Percentiles rank a stretch among this genome's conserved stretches.
phyloP scores from a whole-genome alignment of 2,797 vertebrate species.

The Aulostomus chinensis region DNA sequence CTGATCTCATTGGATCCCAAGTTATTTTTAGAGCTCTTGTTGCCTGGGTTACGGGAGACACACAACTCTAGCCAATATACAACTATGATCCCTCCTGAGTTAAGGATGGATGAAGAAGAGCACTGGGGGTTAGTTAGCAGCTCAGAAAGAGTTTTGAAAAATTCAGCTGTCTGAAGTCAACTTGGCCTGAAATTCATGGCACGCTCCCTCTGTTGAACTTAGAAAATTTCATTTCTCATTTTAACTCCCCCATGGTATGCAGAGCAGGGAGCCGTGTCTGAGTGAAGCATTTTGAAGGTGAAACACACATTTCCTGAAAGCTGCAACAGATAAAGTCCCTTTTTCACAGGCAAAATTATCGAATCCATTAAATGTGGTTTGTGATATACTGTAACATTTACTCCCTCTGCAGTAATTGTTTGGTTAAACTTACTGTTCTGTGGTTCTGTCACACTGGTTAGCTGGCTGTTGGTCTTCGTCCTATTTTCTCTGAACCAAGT shows the following conservation, averaged over 20 bases:
- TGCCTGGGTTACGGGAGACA: slow-evolving; percentile 81
- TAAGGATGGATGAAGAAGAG: slow-evolving; percentile 61
- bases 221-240: slow-evolving; percentile 27
- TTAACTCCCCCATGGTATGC: background rate
- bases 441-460: too few relatives aligned
- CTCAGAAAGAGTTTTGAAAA: slow-evolving; percentile 30
- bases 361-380: too few relatives aligned
- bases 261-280: background rate
- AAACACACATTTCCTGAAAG: background rate
- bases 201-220: too few relatives aligned
- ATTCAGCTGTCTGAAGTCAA: slow-evolving; percentile 31
- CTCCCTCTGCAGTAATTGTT: too few relatives aligned
- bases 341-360: too few relatives aligned
- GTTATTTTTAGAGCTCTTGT: slow-evolving; percentile 85
- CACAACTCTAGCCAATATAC: slow-evolving; percentile 66
- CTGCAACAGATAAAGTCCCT: background rate
- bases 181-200: too few relatives aligned
- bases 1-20: slow-evolving; percentile 67
- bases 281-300: background rate
- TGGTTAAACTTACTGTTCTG: too few relatives aligned
- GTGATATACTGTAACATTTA: too few relatives aligned
- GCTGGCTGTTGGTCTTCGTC: too few relatives aligned
- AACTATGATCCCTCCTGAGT: slow-evolving; percentile 63
- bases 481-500: too few relatives aligned
- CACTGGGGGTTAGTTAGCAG: slow-evolving; percentile 16